These are phyloP conservation scores for Xestobium rufovillosum DNA, from an alignment of 2,888 invertebrate genomes.

Conservation along the genomic window DNA sequence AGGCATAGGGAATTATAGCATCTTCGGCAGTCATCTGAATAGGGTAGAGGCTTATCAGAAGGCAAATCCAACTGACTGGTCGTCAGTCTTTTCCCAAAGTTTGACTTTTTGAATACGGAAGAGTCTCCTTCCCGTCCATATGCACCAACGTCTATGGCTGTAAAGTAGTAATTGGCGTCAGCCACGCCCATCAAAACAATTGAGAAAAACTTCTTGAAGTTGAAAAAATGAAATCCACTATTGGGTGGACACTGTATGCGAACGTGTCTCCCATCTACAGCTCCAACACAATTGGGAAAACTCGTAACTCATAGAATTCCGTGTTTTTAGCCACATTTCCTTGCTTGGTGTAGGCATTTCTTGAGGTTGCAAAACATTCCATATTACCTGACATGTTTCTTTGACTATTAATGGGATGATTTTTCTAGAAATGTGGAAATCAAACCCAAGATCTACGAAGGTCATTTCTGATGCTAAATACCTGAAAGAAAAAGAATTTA, in stretches of 20 bases:
- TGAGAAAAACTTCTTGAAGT: conserved; percentile 28
- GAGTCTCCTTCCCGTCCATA: conserved; percentile 25
- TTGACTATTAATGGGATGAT: too few relatives aligned
- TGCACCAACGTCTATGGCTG: conserved; percentile 26
- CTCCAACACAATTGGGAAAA: conserved; percentile 27
- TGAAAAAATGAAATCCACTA: conserved; percentile 28
- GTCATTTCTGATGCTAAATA: too few relatives aligned
- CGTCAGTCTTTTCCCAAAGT: too few relatives aligned
- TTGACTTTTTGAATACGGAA: conserved; percentile 17
- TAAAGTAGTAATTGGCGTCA: conserved; percentile 29
- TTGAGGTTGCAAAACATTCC: conserved; percentile 8
- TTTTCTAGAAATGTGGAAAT: too few relatives aligned
- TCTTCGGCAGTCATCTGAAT: too few relatives aligned
- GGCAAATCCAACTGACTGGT: too few relatives aligned
- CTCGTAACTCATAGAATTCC: conserved; percentile 19
- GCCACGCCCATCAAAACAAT: conserved; percentile 29
- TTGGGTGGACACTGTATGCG: conserved; percentile 25
- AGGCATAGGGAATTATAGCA: too few relatives aligned
- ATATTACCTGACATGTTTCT: too few relatives aligned
- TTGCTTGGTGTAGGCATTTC: conserved; percentile 9
- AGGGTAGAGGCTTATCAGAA: too few relatives aligned
- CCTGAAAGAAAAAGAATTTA: too few relatives aligned
- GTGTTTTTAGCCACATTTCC: conserved; percentile 9
- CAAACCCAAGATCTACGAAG: too few relatives aligned
- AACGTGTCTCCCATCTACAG: conserved; percentile 24